Base-by-base conservation (phyloP, 2,888 invertebrate genomes). In the Marasmarcha lunaedactyla region DNA sequence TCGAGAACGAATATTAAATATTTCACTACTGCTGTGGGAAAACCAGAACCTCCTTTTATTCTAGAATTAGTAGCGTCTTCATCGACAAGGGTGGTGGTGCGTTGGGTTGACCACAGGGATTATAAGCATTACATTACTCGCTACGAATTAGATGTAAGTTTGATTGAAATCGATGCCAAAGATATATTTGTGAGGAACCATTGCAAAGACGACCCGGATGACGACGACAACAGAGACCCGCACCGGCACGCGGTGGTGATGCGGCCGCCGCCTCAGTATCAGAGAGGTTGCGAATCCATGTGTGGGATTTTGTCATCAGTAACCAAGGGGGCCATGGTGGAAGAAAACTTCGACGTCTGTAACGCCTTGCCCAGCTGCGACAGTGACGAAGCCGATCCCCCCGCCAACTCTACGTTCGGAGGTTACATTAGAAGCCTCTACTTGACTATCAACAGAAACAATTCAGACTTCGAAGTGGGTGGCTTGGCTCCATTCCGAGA, bases 21-120 rank as follows among this genome's bases (percentile, higher is more conserved):
- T 35, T 78, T 83, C 36, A 56, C 62, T 7, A 81, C 77, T 2
- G 56, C 55, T 25, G 60, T 73, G 1, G 78, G 74, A 9, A 66
- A 61, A 50, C 81, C 79, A 2, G 63, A 71, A 47, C 77, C 79
- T 12, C 73, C 83, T 1, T 81, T 81, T 44, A 67, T 83, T 14
- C 48, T 55, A 10, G 71, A 79, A 46, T 46, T 81, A 20, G 67
- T 66, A 1, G 76, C 83, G 4, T 51, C 52, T 13, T 59, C 60
- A 5, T 55, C 65, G 9, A 57, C 65, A 14, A 42, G 53, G 1
- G 62, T 71, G 2, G 66, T 67, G 5, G 44, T 81, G 11, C 59
- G 57, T 25, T 83, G 83, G 83, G 66, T 73, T 1, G 64, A 79
- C 43, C 79, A 81, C 46, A 57, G 58, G 46, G 61, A 78, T 44